A percentile compares a stretch with the other conserved stretches of the same genome.
Evolutionary conservation across 2,797 vertebrate species (phyloP).

Genomic region (Sphenodon punctatus): DNA sequence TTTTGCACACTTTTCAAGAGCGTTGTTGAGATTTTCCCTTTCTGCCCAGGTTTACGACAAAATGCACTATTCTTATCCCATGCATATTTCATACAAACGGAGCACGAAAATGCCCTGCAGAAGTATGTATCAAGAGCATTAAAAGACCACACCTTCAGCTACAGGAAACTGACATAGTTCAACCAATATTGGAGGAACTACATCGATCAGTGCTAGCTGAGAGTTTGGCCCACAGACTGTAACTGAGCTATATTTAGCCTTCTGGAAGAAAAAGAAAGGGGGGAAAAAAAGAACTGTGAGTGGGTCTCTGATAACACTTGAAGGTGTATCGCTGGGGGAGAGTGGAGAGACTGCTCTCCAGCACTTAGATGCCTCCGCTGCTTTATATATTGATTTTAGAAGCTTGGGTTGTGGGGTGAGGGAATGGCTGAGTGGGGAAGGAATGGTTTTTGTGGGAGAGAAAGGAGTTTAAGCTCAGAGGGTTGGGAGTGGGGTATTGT

Average conservation of each 20-base stretch:
- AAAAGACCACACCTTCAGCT: conserved; percentile 21
- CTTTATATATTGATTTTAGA: too few species aligned
- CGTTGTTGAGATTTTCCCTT: neutral
- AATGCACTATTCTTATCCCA: conserved; percentile 7
- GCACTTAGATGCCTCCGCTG: too few species aligned
- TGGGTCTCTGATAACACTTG: too few species aligned
- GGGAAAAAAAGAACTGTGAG: too few species aligned
- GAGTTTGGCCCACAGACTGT: neutral
- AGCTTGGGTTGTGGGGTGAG: too few species aligned
- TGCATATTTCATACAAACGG: neutral
- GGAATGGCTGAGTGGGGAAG: too few species aligned
- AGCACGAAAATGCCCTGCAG: neutral
- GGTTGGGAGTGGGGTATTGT: too few species aligned
- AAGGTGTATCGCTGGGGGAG: too few species aligned
- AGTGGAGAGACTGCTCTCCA: too few species aligned
- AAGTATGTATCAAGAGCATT: conserved; percentile 59
- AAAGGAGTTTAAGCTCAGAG: too few species aligned
- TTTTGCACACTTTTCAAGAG: neutral
- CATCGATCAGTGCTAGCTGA: conserved; percentile 20
- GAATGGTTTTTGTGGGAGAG: too few species aligned
- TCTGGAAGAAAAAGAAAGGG: conserved; percentile 21
- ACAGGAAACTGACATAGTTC: conserved; percentile 5
- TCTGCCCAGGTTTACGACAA: neutral
- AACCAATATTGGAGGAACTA: conserved; percentile 29
- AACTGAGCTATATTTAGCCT: neutral